Conservation (phyloP, 2,113 vertebrate species). For the Loxodonta africana region DNA sequence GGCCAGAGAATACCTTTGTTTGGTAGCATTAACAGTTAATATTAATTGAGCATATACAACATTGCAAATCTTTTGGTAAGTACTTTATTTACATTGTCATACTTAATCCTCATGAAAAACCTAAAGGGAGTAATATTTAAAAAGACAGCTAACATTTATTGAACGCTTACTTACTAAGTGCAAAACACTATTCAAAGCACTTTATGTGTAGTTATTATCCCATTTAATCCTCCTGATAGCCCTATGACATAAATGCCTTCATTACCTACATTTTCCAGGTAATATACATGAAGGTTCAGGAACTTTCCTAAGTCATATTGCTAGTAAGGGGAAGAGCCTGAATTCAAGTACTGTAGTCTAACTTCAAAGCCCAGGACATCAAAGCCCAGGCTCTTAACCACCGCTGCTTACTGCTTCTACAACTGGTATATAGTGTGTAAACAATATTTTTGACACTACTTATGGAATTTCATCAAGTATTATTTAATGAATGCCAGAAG, state of each 20-base stretch:
- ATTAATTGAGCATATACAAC: background rate
- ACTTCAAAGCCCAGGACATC: background rate
- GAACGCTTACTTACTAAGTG: background rate
- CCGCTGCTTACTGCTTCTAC: background rate
- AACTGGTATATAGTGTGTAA: background rate
- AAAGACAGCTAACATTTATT: background rate
- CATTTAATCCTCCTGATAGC: background rate
- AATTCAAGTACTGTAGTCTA: background rate
- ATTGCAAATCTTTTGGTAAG: background rate
- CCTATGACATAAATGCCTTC: background rate
- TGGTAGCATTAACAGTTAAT: background rate
- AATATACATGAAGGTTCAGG: background rate
- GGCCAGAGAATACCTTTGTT: background rate
- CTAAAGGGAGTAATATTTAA: background rate
- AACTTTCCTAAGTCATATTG: background rate
- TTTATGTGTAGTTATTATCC: background rate
- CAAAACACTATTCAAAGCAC: background rate
- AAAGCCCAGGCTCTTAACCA: background rate
- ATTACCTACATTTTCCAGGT: background rate
- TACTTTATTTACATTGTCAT: background rate
- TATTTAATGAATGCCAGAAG: background rate
- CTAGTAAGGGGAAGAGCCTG: background rate
- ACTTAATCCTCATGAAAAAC: background rate
- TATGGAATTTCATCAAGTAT: background rate
- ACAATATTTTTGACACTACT: background rate